Conservation (phyloP, 2,888 invertebrate species). For the Erpobdella octoculata region DNA sequence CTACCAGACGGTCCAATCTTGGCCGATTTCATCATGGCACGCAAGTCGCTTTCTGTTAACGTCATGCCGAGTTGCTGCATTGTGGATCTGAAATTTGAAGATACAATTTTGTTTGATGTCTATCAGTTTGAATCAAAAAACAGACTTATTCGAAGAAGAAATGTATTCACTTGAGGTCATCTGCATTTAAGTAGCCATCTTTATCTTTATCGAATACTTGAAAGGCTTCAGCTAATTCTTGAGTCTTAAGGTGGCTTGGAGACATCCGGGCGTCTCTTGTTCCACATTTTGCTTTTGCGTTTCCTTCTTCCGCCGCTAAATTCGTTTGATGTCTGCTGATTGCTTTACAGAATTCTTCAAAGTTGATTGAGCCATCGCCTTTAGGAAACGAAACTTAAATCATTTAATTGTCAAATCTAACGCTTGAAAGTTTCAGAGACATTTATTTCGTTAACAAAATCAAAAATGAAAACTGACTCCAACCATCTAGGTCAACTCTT, state of each 20-base stretch:
- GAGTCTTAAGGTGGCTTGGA: slow-evolving; percentile 12
- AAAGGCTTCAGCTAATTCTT: slow-evolving; percentile 31
- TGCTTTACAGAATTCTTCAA: slow-evolving; percentile 30
- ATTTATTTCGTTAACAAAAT: neutral
- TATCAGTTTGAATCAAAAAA: neutral
- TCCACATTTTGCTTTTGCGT: neutral
- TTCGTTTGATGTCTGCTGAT: slow-evolving; percentile 24
- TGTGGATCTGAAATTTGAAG: slow-evolving; percentile 27
- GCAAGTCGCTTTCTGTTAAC: slow-evolving; percentile 31
- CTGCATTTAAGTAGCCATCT: slow-evolving; percentile 32
- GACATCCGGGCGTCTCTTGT: neutral
- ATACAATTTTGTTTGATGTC: neutral
- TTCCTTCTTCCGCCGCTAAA: neutral
- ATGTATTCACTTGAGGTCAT: slow-evolving; percentile 30
- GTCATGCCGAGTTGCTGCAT: slow-evolving; percentile 34
- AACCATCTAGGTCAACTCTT: slow-evolving; percentile 37
- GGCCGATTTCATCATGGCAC: slow-evolving; percentile 34
- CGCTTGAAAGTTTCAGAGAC: neutral
- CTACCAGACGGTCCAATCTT: slow-evolving; percentile 30
- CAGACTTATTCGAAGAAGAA: neutral
- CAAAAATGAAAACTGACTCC: too few relatives aligned
- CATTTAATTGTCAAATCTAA: neutral
- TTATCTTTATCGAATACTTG: slow-evolving; percentile 34
- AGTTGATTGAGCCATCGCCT: slow-evolving; percentile 31
- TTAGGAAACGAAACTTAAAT: too few relatives aligned